phyloP scores from a whole-genome alignment of 2,113 vertebrate genomes.

The Rhagologus leucostigma region DNA sequence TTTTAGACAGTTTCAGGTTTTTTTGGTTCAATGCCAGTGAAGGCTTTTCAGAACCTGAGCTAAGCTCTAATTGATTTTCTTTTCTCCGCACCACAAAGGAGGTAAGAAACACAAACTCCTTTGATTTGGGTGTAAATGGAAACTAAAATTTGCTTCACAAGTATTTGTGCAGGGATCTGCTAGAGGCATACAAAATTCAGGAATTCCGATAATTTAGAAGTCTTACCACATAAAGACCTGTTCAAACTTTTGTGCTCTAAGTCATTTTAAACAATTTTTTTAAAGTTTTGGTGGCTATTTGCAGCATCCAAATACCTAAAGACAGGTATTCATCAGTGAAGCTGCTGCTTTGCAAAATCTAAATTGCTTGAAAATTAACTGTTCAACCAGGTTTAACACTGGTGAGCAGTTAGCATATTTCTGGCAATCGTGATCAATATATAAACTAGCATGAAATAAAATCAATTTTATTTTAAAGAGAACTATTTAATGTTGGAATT shows the following conservation, averaged over 20 bases:
- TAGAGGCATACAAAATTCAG: neutral
- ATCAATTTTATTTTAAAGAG: conserved; percentile 52
- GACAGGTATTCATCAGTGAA: neutral
- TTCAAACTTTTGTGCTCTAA: neutral
- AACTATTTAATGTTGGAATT: conserved; percentile 43
- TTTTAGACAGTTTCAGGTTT: neutral
- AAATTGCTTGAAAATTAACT: neutral
- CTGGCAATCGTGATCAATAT: neutral
- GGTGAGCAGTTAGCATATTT: neutral
- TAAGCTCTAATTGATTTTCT: conserved; percentile 9
- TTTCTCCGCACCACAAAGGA: neutral
- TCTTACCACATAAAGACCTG: neutral
- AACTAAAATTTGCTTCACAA: neutral
- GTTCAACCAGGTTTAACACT: neutral
- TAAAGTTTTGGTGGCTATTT: neutral
- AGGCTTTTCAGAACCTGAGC: neutral
- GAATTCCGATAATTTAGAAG: neutral
- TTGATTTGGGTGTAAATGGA: neutral
- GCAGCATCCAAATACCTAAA: neutral
- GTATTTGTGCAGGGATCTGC: neutral
- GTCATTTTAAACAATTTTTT: neutral
- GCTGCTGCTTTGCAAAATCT: neutral
- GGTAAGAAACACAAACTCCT: neutral
- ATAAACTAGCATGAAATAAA: conserved; percentile 28
- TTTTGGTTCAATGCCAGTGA: neutral